Evolutionary conservation across 2,888 invertebrate species (phyloP).

Genomic region (Sminthurinus aureus): DNA sequence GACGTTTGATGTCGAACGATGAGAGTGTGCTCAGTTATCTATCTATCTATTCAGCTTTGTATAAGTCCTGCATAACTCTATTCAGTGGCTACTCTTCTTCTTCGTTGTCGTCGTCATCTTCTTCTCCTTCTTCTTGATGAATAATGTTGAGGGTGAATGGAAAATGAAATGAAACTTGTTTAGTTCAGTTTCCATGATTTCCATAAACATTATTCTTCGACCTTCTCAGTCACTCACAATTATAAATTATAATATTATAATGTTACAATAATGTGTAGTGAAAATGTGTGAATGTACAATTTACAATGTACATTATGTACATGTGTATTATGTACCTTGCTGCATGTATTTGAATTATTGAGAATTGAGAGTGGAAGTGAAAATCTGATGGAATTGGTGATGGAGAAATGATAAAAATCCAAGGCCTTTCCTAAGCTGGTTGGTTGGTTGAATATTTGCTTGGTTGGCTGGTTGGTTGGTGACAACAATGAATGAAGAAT

Average conservation of each 20-base stretch:
- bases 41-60: too few relatives aligned
- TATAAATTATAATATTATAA: neutral
- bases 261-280: neutral
- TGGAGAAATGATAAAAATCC: too few relatives aligned
- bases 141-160: neutral
- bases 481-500: too few relatives aligned
- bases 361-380: neutral
- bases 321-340: neutral
- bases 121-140: too few relatives aligned
- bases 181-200: neutral
- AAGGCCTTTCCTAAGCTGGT: too few relatives aligned
- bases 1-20: neutral
- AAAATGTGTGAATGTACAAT: neutral
- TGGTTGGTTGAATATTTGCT: neutral
- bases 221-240: neutral
- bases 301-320: neutral
- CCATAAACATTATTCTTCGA: conserved; percentile 3
- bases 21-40: too few relatives aligned
- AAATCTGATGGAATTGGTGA: neutral
- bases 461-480: neutral
- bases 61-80: neutral
- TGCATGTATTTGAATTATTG: neutral
- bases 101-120: neutral
- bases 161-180: neutral
- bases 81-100: neutral